Percentiles rank a stretch among this genome's conserved stretches.
These are phyloP conservation scores for Eupeodes luniger DNA, from an alignment of 2,888 invertebrate genomes.

Conservation along the genomic window DNA sequence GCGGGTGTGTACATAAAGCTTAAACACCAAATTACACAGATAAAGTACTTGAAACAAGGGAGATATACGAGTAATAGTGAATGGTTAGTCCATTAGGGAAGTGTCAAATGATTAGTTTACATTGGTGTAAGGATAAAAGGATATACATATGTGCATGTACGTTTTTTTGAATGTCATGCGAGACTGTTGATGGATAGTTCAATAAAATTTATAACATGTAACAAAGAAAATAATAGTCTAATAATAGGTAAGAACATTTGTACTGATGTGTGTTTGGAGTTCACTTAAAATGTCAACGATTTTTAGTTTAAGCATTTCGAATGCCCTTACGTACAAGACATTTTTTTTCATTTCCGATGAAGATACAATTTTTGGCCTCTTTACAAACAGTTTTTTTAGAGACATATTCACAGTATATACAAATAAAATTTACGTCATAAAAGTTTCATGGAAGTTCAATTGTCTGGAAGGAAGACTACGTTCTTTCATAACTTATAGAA, in stretches of 20 bases:
- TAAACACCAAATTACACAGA: background rate
- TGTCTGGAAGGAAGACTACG: too few relatives aligned
- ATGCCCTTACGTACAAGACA: too few relatives aligned
- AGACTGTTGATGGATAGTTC: constrained; percentile 2
- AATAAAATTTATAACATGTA: background rate
- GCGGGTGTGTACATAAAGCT: background rate
- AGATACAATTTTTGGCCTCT: too few relatives aligned
- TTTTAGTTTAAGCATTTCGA: too few relatives aligned
- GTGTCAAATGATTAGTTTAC: constrained; percentile 34
- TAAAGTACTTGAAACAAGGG: constrained; percentile 19
- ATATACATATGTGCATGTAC: background rate
- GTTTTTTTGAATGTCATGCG: background rate
- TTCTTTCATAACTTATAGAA: too few relatives aligned
- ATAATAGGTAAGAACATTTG: background rate
- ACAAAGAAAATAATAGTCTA: background rate
- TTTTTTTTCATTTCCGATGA: too few relatives aligned
- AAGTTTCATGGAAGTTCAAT: too few relatives aligned
- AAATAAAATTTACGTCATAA: too few relatives aligned
- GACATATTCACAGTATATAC: too few relatives aligned
- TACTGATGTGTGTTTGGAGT: too few relatives aligned
- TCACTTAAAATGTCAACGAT: too few relatives aligned
- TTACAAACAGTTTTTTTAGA: too few relatives aligned
- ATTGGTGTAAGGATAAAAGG: constrained; percentile 23
- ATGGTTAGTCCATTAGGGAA: constrained; percentile 21
- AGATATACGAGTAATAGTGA: background rate